phyloP scores from a whole-genome alignment of 2,888 invertebrate genomes.

The Cataglyphis livida region DNA sequence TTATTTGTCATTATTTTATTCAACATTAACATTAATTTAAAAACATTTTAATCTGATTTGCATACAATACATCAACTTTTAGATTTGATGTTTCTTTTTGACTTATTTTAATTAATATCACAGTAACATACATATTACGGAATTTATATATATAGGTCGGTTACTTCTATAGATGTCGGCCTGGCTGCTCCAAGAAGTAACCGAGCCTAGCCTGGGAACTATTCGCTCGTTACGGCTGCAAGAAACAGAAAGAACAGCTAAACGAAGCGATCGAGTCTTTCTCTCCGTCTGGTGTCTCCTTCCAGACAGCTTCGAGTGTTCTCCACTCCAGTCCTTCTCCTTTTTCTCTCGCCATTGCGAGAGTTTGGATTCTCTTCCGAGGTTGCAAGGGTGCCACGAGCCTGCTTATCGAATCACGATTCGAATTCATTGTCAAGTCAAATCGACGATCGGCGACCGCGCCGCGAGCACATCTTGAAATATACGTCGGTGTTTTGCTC shows the following conservation, averaged over 20 bases:
- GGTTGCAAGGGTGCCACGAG: conserved; percentile 63
- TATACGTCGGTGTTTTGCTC: not conserved
- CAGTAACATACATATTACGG: conserved; percentile 55
- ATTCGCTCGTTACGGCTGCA: conserved; percentile 68
- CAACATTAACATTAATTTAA: not conserved
- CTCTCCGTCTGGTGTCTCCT: conserved; percentile 47
- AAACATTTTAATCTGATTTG: not conserved
- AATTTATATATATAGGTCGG: conserved; percentile 62
- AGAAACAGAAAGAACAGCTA: conserved; percentile 70
- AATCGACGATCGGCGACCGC: conserved; percentile 54
- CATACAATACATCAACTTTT: not conserved
- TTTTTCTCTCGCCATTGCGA: conserved; percentile 45
- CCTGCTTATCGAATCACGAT: conserved; percentile 64
- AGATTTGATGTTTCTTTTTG: conserved; percentile 34
- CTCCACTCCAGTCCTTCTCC: conserved; percentile 26
- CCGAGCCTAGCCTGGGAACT: conserved; percentile 74
- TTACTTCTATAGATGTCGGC: conserved; percentile 62
- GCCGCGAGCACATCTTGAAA: conserved; percentile 35
- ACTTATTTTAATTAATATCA: conserved; percentile 65
- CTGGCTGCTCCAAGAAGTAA: conserved; percentile 69
- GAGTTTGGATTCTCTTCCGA: conserved; percentile 29
- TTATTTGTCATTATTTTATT: not conserved
- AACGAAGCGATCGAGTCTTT: conserved; percentile 62
- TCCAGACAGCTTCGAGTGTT: conserved; percentile 5
- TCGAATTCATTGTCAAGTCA: conserved; percentile 63